Conservation (phyloP, 2,888 invertebrate genomes). For the Panorpa germanica region DNA sequence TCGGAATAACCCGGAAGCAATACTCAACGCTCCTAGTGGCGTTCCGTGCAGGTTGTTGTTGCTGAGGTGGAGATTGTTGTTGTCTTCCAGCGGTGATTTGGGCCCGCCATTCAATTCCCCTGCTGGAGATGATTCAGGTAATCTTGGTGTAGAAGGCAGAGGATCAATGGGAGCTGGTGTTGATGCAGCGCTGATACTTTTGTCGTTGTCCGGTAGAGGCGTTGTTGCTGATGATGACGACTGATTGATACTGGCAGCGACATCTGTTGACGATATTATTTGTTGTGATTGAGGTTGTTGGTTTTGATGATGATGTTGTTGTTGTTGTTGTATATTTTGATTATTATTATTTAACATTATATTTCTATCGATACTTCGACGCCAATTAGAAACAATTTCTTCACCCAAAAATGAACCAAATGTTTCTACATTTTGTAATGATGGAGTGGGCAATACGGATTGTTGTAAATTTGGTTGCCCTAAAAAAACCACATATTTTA, state of each 20-base stretch:
- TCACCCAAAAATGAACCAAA: slow-evolving; percentile 63
- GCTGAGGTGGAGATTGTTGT: slow-evolving; percentile 29
- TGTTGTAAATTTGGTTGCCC: too few species aligned
- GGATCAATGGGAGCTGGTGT: slow-evolving; percentile 17
- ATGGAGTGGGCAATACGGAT: slow-evolving; percentile 25
- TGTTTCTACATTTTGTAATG: slow-evolving; percentile 45
- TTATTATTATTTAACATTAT: too few species aligned
- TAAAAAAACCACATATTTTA: too few species aligned
- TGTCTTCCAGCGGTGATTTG: slow-evolving; percentile 31
- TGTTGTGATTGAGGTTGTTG: slow-evolving; percentile 21
- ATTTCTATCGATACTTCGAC: slow-evolving; percentile 45
- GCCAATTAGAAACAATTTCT: slow-evolving; percentile 65
- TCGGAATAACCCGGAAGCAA: slow-evolving; percentile 27
- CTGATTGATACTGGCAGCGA: slow-evolving; percentile 18
- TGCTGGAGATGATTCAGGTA: slow-evolving; percentile 16
- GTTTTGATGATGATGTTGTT: slow-evolving; percentile 24
- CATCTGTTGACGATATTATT: too few species aligned
- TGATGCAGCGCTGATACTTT: slow-evolving; percentile 21
- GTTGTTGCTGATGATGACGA: slow-evolving; percentile 28
- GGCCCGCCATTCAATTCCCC: slow-evolving; percentile 30
- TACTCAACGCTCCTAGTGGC: slow-evolving; percentile 21
- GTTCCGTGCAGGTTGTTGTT: slow-evolving; percentile 27
- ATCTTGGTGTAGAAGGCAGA: slow-evolving; percentile 17
- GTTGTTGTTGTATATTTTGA: slow-evolving; percentile 15
- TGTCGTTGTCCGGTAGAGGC: slow-evolving; percentile 27